Evolutionary conservation across 2,797 vertebrate species (phyloP).

Genomic region (Clarias pachynema): DNA sequence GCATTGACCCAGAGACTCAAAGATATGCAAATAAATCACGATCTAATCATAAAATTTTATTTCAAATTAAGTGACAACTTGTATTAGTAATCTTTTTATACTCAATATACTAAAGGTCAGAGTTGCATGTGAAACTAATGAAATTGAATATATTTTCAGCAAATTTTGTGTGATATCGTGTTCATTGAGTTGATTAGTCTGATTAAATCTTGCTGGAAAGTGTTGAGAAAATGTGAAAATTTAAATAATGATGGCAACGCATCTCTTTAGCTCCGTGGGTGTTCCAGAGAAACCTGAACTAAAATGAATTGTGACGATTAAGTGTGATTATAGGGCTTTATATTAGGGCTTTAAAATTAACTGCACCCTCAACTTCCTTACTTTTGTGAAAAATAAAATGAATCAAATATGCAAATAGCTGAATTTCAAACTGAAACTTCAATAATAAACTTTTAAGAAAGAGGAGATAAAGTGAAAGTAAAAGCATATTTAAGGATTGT

Average conservation of each 20-base stretch:
- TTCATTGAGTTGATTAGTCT: not conserved
- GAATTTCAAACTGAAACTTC: too few relatives aligned
- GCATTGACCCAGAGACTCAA: not conserved
- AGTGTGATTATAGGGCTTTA: not conserved
- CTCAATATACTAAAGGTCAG: not conserved
- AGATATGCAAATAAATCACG: not conserved
- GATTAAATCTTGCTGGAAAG: not conserved
- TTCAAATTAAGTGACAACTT: not conserved
- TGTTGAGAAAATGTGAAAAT: not conserved
- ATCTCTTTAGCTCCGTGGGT: not conserved
- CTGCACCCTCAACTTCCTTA: not conserved
- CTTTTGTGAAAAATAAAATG: not conserved
- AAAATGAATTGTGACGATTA: not conserved
- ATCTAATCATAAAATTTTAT: not conserved
- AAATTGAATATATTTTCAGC: not conserved
- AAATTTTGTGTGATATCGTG: not conserved
- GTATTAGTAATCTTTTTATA: not conserved
- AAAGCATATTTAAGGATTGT: too few relatives aligned
- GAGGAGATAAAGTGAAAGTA: too few relatives aligned
- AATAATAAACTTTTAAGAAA: too few relatives aligned
- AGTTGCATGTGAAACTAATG: not conserved
- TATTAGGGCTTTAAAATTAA: not conserved
- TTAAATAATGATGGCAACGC: not conserved
- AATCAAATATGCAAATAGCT: not conserved
- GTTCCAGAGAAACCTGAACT: not conserved